Conservation (phyloP, 1,140 invertebrate genomes). For the Hycleus phaleratus region DNA sequence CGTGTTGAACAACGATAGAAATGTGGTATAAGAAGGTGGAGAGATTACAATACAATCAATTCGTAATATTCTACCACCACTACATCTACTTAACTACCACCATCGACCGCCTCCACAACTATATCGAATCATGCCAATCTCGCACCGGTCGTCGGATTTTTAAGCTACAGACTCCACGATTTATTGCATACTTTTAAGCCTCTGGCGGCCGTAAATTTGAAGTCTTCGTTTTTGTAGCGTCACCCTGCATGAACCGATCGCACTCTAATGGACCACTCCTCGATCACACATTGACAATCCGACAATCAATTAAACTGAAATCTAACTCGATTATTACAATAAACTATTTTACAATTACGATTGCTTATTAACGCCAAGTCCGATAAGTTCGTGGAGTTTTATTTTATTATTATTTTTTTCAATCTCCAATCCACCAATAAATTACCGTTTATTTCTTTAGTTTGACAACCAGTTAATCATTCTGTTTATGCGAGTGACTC, state of each 20-base stretch:
- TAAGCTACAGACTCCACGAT: conserved; percentile 27
- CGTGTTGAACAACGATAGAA: conserved; percentile 8
- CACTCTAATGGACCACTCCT: conserved; percentile 19
- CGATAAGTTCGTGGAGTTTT: conserved; percentile 39
- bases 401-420: conserved; percentile 9
- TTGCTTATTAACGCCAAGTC: conserved; percentile 36
- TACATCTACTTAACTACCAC: too few relatives aligned
- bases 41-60: not conserved
- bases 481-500: conserved; percentile 40
- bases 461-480: conserved; percentile 41
- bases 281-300: too few relatives aligned
- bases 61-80: too few relatives aligned
- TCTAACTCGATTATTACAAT: too few relatives aligned
- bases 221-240: conserved; percentile 27
- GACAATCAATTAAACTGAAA: too few relatives aligned
- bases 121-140: conserved; percentile 29
- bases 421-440: conserved; percentile 29
- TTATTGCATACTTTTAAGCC: conserved; percentile 36
- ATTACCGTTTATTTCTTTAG: conserved; percentile 41
- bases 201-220: conserved; percentile 29
- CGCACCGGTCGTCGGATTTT: conserved; percentile 26
- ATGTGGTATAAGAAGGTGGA: conserved; percentile 1
- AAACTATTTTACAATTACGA: too few relatives aligned
- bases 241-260: conserved; percentile 27
- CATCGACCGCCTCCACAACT: conserved; percentile 6